Evolutionary conservation across 2,888 invertebrate species (phyloP), one percentile per base, ranked within the genome.

Genomic region (Laspeyria flexula): DNA sequence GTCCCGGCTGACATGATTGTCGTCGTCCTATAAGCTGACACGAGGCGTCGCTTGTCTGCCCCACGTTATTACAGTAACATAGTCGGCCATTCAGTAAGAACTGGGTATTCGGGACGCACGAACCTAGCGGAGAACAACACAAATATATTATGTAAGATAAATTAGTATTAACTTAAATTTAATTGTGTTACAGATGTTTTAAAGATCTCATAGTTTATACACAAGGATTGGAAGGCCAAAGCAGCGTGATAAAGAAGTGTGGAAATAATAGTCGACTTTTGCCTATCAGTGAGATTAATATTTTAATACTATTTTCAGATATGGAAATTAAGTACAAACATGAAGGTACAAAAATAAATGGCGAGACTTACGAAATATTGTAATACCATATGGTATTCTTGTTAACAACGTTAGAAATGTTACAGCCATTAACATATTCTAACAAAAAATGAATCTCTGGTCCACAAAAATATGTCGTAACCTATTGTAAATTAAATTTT

Each of bases 31-130:
- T 68, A 12, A 51, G 37, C 21, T 75, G 68, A 65, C 90, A 91
- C 49, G 76, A 73, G 0, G 71, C 57, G 31, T 87, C 83, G 33
- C 65, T 77, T 81, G 85, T 87, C 37, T 60, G 75, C 5, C 90
- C 91, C 11, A 64, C 51, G 31, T 56, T 63, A 53, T 90, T 79
- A 69, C 91, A 91, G 33, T 69, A 57, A 46, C 91, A 91, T 5
- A 84, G 46, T 5, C 68, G 75, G 12, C 78, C 86, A 67, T 87
- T 87, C 46, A 83, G 44, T 55, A 79, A 54, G 56, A 87, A 83
- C 46, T 83, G 79, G 11, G 85, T 75, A 60, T 87, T 83, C 10
- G 90, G 89, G n/a, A 83, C 71, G 63, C 90, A 91, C 69, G 80
- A 64, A 59, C 74, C 88, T 90, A 53, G 31, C 7, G 16, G 23